These are phyloP conservation scores for Ectobius pallidus DNA, from an alignment of 2,888 invertebrate species.

Conservation along the genomic window DNA sequence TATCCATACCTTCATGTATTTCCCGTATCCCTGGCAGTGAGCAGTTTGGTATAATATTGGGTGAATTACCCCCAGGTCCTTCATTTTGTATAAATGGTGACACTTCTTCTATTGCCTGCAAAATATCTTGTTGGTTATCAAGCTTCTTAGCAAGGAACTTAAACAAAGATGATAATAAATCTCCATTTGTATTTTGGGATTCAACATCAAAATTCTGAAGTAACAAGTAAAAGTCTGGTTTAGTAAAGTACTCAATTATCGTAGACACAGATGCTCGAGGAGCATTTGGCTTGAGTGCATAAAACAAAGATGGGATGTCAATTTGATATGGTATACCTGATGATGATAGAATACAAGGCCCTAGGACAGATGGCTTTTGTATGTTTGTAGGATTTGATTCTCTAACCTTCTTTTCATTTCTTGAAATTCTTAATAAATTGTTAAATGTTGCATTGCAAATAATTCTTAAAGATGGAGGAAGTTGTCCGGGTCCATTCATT, in stretches of 20 bases:
- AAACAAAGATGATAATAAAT: not conserved
- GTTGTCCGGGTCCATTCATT: constrained; percentile 10
- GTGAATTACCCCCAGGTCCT: not conserved
- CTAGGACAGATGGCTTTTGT: not conserved
- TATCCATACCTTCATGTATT: not conserved
- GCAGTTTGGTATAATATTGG: not conserved
- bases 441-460: constrained; percentile 12
- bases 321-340: constrained; percentile 13
- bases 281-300: constrained; percentile 5
- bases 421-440: not conserved
- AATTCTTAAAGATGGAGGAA: not conserved
- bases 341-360: not conserved
- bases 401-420: not conserved
- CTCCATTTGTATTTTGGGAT: not conserved
- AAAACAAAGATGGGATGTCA: not conserved
- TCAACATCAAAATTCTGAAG: not conserved
- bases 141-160: not conserved
- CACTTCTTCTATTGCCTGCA: constrained; percentile 5
- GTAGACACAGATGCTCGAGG: not conserved
- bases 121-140: not conserved
- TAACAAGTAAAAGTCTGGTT: not conserved
- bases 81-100: not conserved
- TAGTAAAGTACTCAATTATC: not conserved
- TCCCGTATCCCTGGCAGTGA: not conserved
- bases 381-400: not conserved